These are phyloP conservation scores for Scelioninae gen. 1 DNA, from an alignment of 2,888 invertebrate species.

Conservation along the genomic window DNA sequence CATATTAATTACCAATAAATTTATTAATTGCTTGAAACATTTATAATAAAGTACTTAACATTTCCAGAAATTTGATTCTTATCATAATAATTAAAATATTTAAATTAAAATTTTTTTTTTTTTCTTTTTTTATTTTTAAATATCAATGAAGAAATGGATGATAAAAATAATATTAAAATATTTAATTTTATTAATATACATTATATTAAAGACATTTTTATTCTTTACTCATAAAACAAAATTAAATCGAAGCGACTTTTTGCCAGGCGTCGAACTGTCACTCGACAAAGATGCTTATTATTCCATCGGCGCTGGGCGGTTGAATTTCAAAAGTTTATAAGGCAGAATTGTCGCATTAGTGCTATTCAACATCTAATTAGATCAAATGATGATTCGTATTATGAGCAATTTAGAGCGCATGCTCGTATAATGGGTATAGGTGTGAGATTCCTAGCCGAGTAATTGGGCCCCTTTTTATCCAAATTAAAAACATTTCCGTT, in stretches of 20 bases:
- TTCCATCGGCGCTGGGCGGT: conserved; percentile 38
- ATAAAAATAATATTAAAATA: too few species aligned
- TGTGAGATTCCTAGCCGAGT: conserved; percentile 63
- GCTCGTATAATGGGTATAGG: conserved; percentile 56
- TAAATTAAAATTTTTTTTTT: too few species aligned
- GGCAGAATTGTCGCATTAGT: conserved; percentile 55
- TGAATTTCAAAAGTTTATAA: conserved; percentile 48
- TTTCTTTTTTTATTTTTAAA: too few species aligned
- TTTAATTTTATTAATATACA: too few species aligned
- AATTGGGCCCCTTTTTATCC: conserved; percentile 68
- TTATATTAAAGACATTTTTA: too few species aligned
- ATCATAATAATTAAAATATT: too few species aligned
- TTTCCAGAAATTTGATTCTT: too few species aligned
- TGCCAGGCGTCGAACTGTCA: conserved; percentile 10
- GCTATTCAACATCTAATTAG: conserved; percentile 66
- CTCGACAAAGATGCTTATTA: conserved; percentile 36
- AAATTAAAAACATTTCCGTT: conserved; percentile 67
- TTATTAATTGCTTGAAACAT: too few species aligned
- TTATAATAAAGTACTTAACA: too few species aligned
- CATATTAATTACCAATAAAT: too few species aligned
- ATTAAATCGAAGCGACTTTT: conserved; percentile 18
- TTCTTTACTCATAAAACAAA: neutral
- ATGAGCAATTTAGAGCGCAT: conserved; percentile 50
- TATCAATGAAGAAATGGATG: too few species aligned
- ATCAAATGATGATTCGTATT: conserved; percentile 64